A percentile compares a stretch with the other conserved stretches of the same genome.
Conservation (phyloP, 2,113 vertebrate species). For the Gavialis gangeticus region DNA sequence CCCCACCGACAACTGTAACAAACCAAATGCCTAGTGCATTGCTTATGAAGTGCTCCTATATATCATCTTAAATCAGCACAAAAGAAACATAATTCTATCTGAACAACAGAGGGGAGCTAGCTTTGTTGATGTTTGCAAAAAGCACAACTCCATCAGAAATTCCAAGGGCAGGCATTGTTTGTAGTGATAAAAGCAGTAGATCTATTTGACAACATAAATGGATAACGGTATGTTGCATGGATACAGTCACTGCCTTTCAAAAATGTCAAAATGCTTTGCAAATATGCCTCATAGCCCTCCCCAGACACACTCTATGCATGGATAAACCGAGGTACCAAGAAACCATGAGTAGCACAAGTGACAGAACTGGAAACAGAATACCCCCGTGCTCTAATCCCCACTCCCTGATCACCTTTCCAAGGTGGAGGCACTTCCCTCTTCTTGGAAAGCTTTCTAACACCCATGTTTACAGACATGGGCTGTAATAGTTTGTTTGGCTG, state of each 20-base stretch:
- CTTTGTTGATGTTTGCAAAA: not conserved
- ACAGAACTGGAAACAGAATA: not conserved
- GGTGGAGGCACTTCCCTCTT: not conserved
- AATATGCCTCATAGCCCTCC: not conserved
- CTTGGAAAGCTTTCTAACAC: not conserved
- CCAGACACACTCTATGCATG: not conserved
- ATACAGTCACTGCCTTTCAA: not conserved
- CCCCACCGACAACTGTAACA: constrained; percentile 16
- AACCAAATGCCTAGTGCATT: not conserved
- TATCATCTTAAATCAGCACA: not conserved
- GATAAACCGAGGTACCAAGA: not conserved
- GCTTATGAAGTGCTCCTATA: constrained; percentile 1
- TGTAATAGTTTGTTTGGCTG: not conserved
- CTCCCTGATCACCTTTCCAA: not conserved
- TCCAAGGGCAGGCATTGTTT: not conserved
- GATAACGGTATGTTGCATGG: not conserved
- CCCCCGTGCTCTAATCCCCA: not conserved
- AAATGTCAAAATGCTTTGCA: not conserved
- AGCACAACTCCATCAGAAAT: not conserved
- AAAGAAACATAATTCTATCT: not conserved
- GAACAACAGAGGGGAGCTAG: rapidly evolving
- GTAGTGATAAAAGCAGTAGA: constrained; percentile 7
- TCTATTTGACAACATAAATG: not conserved
- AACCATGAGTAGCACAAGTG: not conserved
- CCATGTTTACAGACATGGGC: not conserved